Base-by-base conservation (phyloP, 2,888 invertebrate species). In the Harpagoxenus sublaevis region DNA sequence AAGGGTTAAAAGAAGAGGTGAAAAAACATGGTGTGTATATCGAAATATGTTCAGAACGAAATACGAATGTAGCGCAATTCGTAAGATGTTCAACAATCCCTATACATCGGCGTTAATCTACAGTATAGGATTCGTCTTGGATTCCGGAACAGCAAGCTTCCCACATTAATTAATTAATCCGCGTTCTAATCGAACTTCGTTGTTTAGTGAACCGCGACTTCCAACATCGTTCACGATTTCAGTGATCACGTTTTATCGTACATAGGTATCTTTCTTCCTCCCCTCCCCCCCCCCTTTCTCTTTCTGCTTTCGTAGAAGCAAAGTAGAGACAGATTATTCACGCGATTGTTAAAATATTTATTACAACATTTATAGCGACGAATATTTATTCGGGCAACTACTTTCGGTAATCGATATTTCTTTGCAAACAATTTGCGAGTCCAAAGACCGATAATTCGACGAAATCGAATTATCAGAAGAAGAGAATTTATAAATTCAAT, bases 131-230 rank as follows among this genome's bases (percentile, higher is more conserved):
- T 78, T 66, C 73, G 66, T 35, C 70, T 77, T 82, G 39, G 42
- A 83, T 62, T 75, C 75, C 82, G 73, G 73, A 65, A 77, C 65
- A 81, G 70, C 74, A 79, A 70, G 87, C 55, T 89, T 90, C 91
- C 88, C 91, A 89, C 90, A 89, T 90, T 91, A 91, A 94, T 92
- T 91, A 92, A 93, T 94, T 93, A 92, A 93, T 91, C 88, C 90
- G 83, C 88, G 89, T 85, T 89, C 92, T 94, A 93, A 94, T 93
- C 92, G 94, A 93, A 93, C 92, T 92, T 89, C 89, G 88, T 86
- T 93, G 94, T 93, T 92, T 90, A 91, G 90, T 78, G 88, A 90
- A 89, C 91, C 89, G 70, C 90, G 81, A 82, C 84, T 87, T 84
- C 62, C 66, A 53, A 51, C 66, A 82, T 77, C 68, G 62, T 55